phyloP scores from a whole-genome alignment of 2,797 vertebrate genomes.

The Knipowitschia caucasica region DNA sequence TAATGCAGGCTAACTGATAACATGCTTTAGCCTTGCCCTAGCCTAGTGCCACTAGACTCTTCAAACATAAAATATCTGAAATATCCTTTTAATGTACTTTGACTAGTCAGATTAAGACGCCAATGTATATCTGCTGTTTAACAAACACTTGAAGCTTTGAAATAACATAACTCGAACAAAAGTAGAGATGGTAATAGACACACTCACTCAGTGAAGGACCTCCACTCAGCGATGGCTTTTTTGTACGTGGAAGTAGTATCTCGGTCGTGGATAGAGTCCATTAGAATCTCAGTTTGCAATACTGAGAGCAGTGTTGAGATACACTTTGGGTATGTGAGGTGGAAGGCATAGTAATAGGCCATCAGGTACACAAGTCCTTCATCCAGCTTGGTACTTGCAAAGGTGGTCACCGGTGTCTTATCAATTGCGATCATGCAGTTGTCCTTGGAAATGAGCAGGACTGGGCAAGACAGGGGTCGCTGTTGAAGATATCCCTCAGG shows the following conservation, averaged over 20 bases:
- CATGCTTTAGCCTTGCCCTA: too few species aligned
- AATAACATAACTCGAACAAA: too few species aligned
- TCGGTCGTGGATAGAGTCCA: not conserved
- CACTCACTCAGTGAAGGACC: too few species aligned
- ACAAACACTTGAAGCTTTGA: too few species aligned
- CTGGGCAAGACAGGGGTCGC: constrained; percentile 18
- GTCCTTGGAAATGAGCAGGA: constrained; percentile 16
- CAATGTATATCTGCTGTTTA: too few species aligned
- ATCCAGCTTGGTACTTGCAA: constrained; percentile 15
- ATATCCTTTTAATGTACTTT: too few species aligned
- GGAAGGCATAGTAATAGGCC: not conserved
- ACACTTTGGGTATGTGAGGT: not conserved
- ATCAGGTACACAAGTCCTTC: constrained; percentile 31
- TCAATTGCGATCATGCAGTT: constrained; percentile 30
- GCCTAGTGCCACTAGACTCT: too few species aligned
- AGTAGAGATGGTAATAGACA: too few species aligned
- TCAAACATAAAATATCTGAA: too few species aligned
- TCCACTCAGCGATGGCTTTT: too few species aligned
- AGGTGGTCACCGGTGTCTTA: constrained; percentile 28
- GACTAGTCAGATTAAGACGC: too few species aligned
- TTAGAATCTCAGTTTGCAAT: not conserved
- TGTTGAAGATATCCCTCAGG: constrained; percentile 12
- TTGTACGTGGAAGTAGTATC: not conserved
- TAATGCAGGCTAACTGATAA: too few species aligned
- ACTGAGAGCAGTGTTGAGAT: not conserved